Conservation (phyloP, 2,888 invertebrate genomes). For the Lasius platythorax region DNA sequence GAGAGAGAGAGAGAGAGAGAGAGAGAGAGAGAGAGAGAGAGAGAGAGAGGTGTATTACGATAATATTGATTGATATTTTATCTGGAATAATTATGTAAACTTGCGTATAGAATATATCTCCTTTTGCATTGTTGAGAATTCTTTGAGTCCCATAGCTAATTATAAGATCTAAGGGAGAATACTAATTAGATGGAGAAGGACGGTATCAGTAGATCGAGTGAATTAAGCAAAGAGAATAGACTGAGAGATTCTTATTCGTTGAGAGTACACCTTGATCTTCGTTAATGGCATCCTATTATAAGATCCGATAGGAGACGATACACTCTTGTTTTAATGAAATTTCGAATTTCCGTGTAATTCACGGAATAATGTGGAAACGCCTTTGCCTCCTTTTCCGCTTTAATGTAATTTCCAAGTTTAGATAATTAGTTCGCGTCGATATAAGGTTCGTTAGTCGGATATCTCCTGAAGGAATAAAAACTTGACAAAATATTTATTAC, state of each 20-base stretch:
- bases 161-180: constrained; percentile 27
- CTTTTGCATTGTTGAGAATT: background rate
- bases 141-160: constrained; percentile 35
- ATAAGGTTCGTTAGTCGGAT: constrained; percentile 13
- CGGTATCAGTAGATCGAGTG: constrained; percentile 20
- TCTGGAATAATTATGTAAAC: background rate
- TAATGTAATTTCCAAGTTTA: constrained; percentile 43
- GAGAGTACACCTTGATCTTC: constrained; percentile 45
- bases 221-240: constrained; percentile 45
- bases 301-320: constrained; percentile 45
- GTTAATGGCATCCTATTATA: constrained; percentile 52
- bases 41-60: background rate
- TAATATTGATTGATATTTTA: background rate
- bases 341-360: constrained; percentile 48
- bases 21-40: background rate
- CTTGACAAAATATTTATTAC: constrained; percentile 8
- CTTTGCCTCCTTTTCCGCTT: constrained; percentile 12
- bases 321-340: constrained; percentile 54
- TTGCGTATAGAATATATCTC: background rate
- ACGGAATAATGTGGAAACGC: constrained; percentile 21
- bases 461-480: background rate
- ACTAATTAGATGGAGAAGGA: constrained; percentile 16
- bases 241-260: constrained; percentile 41
- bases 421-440: constrained; percentile 38
- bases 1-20: background rate